phyloP scores from a whole-genome alignment of 2,797 vertebrate genomes.

The Helicolenus hilgendorfi region DNA sequence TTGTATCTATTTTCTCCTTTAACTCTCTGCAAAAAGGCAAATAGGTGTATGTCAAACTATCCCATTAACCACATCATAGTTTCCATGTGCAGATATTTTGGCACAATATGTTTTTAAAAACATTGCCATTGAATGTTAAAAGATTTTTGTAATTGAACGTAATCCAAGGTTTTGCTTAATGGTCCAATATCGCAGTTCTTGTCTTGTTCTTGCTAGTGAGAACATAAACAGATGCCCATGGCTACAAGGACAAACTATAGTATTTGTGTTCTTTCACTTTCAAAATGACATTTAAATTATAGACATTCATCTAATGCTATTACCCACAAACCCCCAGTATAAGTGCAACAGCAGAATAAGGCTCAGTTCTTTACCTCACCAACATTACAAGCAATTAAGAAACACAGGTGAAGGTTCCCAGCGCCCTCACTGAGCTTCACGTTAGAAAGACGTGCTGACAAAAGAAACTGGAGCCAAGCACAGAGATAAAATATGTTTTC shows the following conservation, averaged over 20 bases:
- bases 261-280: neutral
- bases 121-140: neutral
- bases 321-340: neutral
- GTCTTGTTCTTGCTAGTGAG: neutral
- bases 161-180: neutral
- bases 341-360: neutral
- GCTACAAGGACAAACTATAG: neutral
- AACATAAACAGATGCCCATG: neutral
- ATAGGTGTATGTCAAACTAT: neutral
- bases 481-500: slow-evolving; percentile 4
- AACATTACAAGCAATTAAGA: neutral
- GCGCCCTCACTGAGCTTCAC: neutral
- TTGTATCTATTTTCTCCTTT: neutral
- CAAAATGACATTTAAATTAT: neutral
- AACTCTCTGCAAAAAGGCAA: neutral
- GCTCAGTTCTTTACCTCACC: neutral
- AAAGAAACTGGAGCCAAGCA: neutral
- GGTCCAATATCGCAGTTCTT: neutral
- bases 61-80: neutral
- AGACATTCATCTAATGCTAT: neutral
- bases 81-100: neutral
- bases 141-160: neutral
- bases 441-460: neutral
- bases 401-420: neutral
- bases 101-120: neutral